These are phyloP conservation scores for Acleris emargana DNA, from an alignment of 2,888 invertebrate genomes.

Conservation along the genomic window DNA sequence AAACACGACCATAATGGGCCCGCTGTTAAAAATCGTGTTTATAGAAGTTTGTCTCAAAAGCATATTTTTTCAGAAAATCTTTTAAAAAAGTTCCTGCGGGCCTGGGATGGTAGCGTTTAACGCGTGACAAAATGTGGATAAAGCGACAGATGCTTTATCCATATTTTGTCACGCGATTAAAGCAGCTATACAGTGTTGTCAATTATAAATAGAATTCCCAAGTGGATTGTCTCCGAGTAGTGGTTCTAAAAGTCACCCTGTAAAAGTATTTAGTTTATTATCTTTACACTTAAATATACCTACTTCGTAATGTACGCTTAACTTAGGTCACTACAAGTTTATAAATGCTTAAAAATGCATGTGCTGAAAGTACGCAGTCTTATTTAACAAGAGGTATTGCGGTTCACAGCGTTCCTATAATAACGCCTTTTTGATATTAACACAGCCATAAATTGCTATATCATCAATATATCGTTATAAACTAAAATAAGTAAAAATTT, in stretches of 20 bases:
- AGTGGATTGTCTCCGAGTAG: neutral
- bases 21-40: too few relatives aligned
- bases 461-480: constrained; percentile 49
- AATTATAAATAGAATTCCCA: too few relatives aligned
- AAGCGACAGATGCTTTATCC: too few relatives aligned
- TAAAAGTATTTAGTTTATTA: neutral
- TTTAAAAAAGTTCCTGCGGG: too few relatives aligned
- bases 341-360: constrained; percentile 53
- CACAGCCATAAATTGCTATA: constrained; percentile 75
- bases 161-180: too few relatives aligned
- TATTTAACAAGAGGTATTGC: constrained; percentile 76
- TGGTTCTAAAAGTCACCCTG: neutral
- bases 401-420: constrained; percentile 70
- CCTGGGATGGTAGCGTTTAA: too few relatives aligned
- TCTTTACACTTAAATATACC: constrained; percentile 11
- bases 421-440: constrained; percentile 78
- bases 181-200: too few relatives aligned
- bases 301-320: constrained; percentile 8
- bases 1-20: too few relatives aligned
- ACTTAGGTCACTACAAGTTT: constrained; percentile 16
- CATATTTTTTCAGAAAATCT: too few relatives aligned
- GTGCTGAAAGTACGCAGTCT: constrained; percentile 67
- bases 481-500: constrained; percentile 44
- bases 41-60: too few relatives aligned
- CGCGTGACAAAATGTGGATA: too few relatives aligned